These are phyloP conservation scores for Chlamydotis undulata DNA, from an alignment of 2,113 vertebrate species.

Conservation along the genomic window DNA sequence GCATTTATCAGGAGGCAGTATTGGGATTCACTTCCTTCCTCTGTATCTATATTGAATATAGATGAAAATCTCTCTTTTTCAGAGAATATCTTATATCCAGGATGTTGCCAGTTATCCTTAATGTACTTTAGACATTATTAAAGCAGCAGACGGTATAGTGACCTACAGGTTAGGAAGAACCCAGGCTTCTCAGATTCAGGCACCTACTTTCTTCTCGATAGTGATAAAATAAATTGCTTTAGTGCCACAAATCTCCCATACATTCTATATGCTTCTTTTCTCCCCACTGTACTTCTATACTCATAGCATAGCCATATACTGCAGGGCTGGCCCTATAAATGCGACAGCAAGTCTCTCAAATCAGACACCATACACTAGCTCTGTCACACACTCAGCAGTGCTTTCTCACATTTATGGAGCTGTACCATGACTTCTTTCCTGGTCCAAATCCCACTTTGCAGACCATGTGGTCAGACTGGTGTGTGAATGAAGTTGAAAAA, in stretches of 20 bases:
- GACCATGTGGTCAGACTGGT: not conserved
- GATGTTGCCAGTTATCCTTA: not conserved
- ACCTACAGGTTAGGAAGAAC: not conserved
- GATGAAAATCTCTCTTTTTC: not conserved
- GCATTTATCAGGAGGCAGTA: not conserved
- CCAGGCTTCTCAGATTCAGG: not conserved
- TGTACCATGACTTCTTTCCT: not conserved
- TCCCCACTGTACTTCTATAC: not conserved
- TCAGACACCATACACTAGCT: not conserved
- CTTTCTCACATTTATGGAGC: not conserved
- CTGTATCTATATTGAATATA: not conserved
- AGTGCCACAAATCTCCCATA: not conserved
- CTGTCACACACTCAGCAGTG: not conserved
- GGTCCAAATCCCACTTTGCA: not conserved
- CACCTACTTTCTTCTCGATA: not conserved
- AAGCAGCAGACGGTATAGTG: not conserved
- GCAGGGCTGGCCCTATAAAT: not conserved
- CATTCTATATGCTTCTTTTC: not conserved
- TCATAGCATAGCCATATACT: not conserved
- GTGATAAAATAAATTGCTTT: not conserved
- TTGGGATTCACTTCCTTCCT: not conserved
- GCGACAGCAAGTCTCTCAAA: not conserved
- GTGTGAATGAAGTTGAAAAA: not conserved
- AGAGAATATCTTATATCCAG: not conserved
- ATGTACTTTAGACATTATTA: not conserved